Conservation (phyloP, 2,797 vertebrate genomes). For the Astyanax mexicanus region DNA sequence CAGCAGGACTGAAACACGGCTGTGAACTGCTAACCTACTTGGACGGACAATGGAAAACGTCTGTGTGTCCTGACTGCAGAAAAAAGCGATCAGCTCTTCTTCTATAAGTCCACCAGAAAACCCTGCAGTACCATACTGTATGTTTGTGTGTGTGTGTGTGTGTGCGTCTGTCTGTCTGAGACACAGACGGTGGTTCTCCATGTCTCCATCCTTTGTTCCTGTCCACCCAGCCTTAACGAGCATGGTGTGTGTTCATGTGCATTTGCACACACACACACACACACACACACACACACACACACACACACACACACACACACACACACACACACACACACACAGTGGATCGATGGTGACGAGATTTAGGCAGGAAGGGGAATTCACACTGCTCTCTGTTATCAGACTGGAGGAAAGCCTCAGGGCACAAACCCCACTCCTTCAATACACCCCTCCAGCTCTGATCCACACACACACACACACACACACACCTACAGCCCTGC, state of each 20-base stretch:
- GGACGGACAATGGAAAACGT: not conserved
- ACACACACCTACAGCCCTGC: constrained; percentile 18
- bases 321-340: constrained; percentile 3
- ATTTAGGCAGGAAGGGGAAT: constrained; percentile 62
- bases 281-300: constrained; percentile 16
- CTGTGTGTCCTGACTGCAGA: not conserved
- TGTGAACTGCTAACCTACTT: constrained; percentile 25
- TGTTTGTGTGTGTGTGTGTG: not conserved
- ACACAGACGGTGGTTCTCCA: not conserved
- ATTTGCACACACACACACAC: not conserved
- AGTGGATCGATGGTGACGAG: constrained; percentile 70
- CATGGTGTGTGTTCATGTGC: not conserved
- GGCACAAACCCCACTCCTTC: constrained; percentile 67
- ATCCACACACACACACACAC: constrained; percentile 28
- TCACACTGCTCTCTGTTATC: constrained; percentile 70
- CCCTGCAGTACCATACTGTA: not conserved
- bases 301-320: constrained; percentile 2
- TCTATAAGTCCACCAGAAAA: no score
- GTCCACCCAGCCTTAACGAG: not conserved
- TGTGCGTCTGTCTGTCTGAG: not conserved
- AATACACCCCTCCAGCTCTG: constrained; percentile 49
- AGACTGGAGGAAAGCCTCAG: constrained; percentile 74
- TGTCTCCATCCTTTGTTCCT: not conserved
- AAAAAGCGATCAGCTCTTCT: no score
- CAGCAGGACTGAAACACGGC: not conserved